phyloP scores from a whole-genome alignment of 2,888 invertebrate genomes.

The Acanthosepion pharaonis region DNA sequence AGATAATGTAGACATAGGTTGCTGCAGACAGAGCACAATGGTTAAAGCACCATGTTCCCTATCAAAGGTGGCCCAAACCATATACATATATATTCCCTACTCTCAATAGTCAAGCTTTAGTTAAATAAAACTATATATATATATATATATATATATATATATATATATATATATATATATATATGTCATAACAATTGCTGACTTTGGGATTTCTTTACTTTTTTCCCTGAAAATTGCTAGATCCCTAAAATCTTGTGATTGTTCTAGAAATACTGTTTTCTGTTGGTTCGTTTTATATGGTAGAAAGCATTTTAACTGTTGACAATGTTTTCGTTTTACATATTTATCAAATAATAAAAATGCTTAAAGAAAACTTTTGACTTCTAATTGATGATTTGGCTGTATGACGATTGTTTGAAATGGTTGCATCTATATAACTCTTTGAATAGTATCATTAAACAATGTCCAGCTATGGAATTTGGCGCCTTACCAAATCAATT shows the following conservation, averaged over 20 bases:
- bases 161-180: not conserved
- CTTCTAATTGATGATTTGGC: not conserved
- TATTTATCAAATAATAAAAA: not conserved
- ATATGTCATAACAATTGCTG: not conserved
- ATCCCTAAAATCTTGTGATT: not conserved
- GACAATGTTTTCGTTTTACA: not conserved
- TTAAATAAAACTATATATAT: not conserved
- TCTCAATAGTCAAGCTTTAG: slow-evolving; percentile 4
- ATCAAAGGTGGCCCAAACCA: slow-evolving; percentile 6
- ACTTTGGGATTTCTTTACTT: not conserved
- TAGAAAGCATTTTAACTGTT: not conserved
- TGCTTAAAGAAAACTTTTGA: no score
- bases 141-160: not conserved
- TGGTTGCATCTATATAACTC: not conserved
- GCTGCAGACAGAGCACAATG: slow-evolving; percentile 33
- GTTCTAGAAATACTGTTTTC: slow-evolving; percentile 18
- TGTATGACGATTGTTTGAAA: not conserved
- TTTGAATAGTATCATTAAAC: not conserved
- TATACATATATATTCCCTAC: not conserved
- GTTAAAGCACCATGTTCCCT: slow-evolving; percentile 33
- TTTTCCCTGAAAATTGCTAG: not conserved
- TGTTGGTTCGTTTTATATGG: not conserved
- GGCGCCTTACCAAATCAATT: slow-evolving; percentile 33
- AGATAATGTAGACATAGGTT: slow-evolving; percentile 14
- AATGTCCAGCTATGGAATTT: slow-evolving; percentile 23